phyloP scores from a whole-genome alignment of 2,888 invertebrate genomes.

The Conchocele bisecta region DNA sequence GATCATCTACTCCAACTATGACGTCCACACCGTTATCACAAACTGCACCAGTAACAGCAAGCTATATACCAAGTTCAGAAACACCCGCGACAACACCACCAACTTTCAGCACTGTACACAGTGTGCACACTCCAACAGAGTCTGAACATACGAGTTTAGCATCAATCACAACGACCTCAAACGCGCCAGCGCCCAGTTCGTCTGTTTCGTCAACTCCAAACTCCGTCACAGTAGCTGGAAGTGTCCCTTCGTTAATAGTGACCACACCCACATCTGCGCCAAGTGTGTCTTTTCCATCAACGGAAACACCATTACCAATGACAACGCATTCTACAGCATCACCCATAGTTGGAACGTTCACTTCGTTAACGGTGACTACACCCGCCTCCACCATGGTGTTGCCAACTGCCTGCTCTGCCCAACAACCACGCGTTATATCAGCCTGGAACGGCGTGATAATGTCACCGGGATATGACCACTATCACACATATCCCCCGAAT shows the following conservation, averaged over 20 bases:
- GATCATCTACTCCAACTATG: background rate
- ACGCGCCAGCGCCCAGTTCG: no score
- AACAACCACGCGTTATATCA: background rate
- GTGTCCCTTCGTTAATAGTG: background rate
- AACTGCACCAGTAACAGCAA: background rate
- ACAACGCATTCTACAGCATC: background rate
- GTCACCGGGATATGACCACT: slow-evolving; percentile 47
- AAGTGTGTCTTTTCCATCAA: background rate
- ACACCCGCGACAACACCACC: background rate
- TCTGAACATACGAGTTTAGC: no score
- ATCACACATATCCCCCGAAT: slow-evolving; percentile 45
- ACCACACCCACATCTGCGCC: background rate
- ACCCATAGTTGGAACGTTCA: background rate
- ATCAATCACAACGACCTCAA: no score
- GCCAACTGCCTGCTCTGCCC: background rate
- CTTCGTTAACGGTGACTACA: background rate
- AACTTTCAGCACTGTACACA: no score
- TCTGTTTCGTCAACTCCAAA: no score
- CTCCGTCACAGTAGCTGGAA: background rate
- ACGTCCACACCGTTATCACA: background rate
- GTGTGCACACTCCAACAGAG: no score
- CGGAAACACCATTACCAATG: background rate
- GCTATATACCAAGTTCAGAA: background rate
- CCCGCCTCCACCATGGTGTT: background rate
- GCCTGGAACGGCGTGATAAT: slow-evolving; percentile 14